Evolutionary conservation across 2,888 invertebrate species (phyloP), one percentile per base, ranked within the genome.

Genomic region (Xylophagus ater): DNA sequence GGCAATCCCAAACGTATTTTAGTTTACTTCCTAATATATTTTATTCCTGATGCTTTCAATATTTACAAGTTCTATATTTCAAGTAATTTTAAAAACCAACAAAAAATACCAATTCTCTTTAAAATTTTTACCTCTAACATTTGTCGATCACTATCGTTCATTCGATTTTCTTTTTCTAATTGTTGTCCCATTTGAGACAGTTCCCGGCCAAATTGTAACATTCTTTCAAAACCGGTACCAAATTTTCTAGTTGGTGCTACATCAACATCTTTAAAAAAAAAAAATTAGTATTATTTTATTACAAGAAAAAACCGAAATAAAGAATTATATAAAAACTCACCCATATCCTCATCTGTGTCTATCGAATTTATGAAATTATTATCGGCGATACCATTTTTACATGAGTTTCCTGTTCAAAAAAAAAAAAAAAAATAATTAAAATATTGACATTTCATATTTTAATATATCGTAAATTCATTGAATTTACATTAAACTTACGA

Each of bases 171-270:
- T 56, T 81, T 78, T 53, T 81, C 76, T 51, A 94, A 68, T 51
- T 78, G 75, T 59, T 86, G 82, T 60, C 89, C 90, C 78, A 93
- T 85, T 51, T 84, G 79, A 64, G 92, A 89, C 49, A 96, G 73
- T 59, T 94, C 93, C 53, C 86, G 78, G 14, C 96, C 96, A 66
- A 93, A 96, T 57, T 89, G 83, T 51, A 96, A 71, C 78, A 96
- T 92, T 54, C 87, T 78, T 67, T 94, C 90, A 48, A 94, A 85
- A 9, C 89, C 88, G 44, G 63, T 48, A 42, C 59, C 58, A 48
- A 56, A 57, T 53, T 59, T 66, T 43, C 57, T 58, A 29, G 60
- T 56, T 42, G 64, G 62, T 46, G 56, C 55, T 30, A 59, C 45
- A 47, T 66, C 66, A 18, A 65, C 57, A 48, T 65, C 64, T 64